phyloP scores from a whole-genome alignment of 2,888 invertebrate genomes.

The Heliconius aoede region DNA sequence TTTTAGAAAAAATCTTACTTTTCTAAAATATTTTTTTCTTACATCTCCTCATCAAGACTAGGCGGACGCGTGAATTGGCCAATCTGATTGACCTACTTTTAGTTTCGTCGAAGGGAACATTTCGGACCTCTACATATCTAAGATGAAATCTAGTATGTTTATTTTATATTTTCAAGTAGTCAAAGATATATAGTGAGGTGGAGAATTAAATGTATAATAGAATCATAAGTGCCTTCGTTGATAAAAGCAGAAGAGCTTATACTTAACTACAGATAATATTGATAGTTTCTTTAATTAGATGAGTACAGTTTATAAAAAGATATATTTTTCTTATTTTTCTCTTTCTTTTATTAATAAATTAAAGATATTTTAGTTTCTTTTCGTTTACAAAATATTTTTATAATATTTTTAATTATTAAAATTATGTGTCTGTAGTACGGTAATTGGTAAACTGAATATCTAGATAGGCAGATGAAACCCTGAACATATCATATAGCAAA shows the following conservation, averaged over 20 bases:
- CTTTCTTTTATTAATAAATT: too few relatives aligned
- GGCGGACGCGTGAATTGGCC: slow-evolving; percentile 10
- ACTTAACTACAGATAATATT: too few relatives aligned
- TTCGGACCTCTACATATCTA: slow-evolving; percentile 2
- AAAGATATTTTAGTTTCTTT: too few relatives aligned
- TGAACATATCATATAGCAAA: not conserved
- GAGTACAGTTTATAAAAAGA: too few relatives aligned
- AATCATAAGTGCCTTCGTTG: not conserved
- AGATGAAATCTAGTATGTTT: not conserved
- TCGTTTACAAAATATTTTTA: too few relatives aligned
- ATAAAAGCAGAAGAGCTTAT: not conserved
- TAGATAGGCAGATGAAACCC: too few relatives aligned
- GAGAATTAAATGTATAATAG: not conserved
- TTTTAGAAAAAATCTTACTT: not conserved
- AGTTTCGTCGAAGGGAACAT: not conserved
- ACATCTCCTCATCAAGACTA: not conserved
- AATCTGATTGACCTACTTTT: slow-evolving; percentile 17
- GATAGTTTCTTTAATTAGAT: too few relatives aligned
- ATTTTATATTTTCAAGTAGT: not conserved
- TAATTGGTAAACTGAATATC: too few relatives aligned
- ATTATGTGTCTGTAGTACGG: too few relatives aligned
- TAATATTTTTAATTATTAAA: too few relatives aligned
- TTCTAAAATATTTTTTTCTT: not conserved
- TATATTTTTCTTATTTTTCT: too few relatives aligned
- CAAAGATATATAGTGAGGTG: not conserved